phyloP scores from a whole-genome alignment of 2,888 invertebrate species.

The Bembecia ichneumoniformis region DNA sequence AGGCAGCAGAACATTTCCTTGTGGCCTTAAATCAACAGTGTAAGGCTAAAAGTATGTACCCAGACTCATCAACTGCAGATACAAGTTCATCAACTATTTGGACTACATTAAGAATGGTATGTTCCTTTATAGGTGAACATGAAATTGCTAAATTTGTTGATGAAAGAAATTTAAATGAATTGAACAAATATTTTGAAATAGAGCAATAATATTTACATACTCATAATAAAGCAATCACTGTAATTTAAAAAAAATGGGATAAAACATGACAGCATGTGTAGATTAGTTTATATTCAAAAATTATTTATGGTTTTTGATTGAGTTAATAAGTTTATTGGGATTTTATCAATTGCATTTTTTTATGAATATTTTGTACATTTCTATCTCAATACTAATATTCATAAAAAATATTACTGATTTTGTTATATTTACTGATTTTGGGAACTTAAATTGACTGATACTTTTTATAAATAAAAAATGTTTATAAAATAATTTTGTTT shows the following conservation, averaged over 20 bases:
- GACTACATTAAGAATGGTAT: constrained; percentile 91
- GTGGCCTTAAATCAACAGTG: constrained; percentile 94
- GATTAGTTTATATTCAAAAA: too few species aligned
- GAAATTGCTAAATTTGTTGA: constrained; percentile 75
- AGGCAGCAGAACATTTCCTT: constrained; percentile 96
- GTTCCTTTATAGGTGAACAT: constrained; percentile 82
- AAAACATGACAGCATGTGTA: too few species aligned
- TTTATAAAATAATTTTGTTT: constrained; percentile 9
- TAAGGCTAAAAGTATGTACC: constrained; percentile 54
- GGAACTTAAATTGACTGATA: constrained; percentile 5
- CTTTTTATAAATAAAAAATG: constrained; percentile 5
- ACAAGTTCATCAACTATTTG: constrained; percentile 93
- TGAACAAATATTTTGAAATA: constrained; percentile 70
- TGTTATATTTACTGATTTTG: background rate
- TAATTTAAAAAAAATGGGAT: too few species aligned
- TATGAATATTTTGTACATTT: background rate
- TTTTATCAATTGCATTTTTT: background rate
- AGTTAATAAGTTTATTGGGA: background rate
- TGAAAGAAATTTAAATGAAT: constrained; percentile 71
- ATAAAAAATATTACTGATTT: too few species aligned
- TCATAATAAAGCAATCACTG: background rate
- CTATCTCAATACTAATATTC: background rate
- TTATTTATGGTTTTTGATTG: background rate
- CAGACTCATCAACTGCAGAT: constrained; percentile 41
- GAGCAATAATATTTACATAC: constrained; percentile 17